phyloP scores from a whole-genome alignment of 2,888 invertebrate genomes.

The Octodonta nipae region DNA sequence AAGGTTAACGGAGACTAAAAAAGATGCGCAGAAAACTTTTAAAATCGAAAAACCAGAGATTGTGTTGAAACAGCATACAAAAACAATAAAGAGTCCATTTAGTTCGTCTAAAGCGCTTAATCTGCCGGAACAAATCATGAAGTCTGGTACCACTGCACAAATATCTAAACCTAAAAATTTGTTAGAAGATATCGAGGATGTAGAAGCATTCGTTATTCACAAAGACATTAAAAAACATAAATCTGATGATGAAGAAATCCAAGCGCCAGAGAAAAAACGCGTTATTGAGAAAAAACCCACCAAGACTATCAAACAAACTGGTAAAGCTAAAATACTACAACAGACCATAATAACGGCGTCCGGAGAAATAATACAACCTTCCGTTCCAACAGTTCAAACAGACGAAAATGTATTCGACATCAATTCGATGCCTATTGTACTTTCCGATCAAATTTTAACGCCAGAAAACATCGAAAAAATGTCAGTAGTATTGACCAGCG shows the following conservation, averaged over 20 bases:
- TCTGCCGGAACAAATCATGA: slow-evolving; percentile 22
- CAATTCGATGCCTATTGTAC: slow-evolving; percentile 62
- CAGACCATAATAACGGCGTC: slow-evolving; percentile 35
- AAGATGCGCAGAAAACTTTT: background rate
- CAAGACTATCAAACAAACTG: slow-evolving; percentile 14
- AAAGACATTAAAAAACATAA: slow-evolving; percentile 19
- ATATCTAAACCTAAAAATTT: slow-evolving; percentile 7
- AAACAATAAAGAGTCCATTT: no score
- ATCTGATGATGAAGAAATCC: slow-evolving; percentile 5
- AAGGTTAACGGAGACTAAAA: slow-evolving; percentile 29
- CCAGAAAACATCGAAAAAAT: slow-evolving; percentile 56
- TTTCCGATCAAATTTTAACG: slow-evolving; percentile 55
- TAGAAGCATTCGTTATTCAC: slow-evolving; percentile 33
- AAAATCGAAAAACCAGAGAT: background rate
- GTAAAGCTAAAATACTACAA: slow-evolving; percentile 32
- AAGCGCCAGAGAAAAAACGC: slow-evolving; percentile 10
- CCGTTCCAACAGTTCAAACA: background rate
- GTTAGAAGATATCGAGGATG: slow-evolving; percentile 29
- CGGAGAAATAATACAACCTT: slow-evolving; percentile 29
- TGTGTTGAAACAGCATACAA: no score
- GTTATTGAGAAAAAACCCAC: no score
- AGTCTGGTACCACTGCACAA: background rate
- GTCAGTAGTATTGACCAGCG: slow-evolving; percentile 31
- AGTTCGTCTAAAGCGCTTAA: background rate
- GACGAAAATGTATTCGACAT: slow-evolving; percentile 50